Evolutionary conservation across 2,888 invertebrate genomes (phyloP).

Genomic region (Priocnemis perturbator): DNA sequence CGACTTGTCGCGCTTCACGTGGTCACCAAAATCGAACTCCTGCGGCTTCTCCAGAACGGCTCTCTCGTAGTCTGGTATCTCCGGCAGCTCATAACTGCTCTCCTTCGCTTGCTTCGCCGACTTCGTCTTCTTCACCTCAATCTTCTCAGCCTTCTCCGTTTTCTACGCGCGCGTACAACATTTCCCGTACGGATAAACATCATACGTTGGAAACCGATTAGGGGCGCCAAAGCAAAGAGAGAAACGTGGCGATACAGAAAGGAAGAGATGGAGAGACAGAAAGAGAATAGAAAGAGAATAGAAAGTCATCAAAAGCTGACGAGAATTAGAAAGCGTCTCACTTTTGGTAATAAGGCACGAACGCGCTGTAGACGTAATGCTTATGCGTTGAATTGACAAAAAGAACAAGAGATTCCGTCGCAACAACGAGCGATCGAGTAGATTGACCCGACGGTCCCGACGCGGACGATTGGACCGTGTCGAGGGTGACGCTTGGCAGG

Average conservation of each 20-base stretch:
- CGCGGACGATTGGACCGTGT: too few species aligned
- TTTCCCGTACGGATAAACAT: background rate
- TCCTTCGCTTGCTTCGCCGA: slow-evolving; percentile 65
- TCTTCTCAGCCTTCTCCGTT: slow-evolving; percentile 68
- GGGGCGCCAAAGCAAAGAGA: background rate
- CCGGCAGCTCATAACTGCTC: slow-evolving; percentile 70
- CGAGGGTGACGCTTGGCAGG: slow-evolving; percentile 5
- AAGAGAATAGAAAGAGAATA: slow-evolving; percentile 17
- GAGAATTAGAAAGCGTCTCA: background rate
- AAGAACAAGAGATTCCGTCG: background rate
- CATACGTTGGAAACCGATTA: background rate
- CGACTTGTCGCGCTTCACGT: slow-evolving; percentile 67
- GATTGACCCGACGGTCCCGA: too few species aligned
- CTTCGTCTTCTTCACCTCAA: slow-evolving; percentile 67
- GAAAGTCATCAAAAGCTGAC: slow-evolving; percentile 4
- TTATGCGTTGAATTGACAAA: background rate
- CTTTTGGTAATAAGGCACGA: too few species aligned
- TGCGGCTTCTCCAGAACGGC: slow-evolving; percentile 66
- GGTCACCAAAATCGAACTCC: slow-evolving; percentile 71
- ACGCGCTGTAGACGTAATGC: too few species aligned
- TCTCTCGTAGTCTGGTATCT: slow-evolving; percentile 82
- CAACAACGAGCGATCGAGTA: background rate
- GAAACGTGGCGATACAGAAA: background rate
- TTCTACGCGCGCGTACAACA: slow-evolving; percentile 56
- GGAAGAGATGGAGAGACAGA: background rate